Conservation (phyloP, 2,113 vertebrate genomes). For the Callipepla californica region DNA sequence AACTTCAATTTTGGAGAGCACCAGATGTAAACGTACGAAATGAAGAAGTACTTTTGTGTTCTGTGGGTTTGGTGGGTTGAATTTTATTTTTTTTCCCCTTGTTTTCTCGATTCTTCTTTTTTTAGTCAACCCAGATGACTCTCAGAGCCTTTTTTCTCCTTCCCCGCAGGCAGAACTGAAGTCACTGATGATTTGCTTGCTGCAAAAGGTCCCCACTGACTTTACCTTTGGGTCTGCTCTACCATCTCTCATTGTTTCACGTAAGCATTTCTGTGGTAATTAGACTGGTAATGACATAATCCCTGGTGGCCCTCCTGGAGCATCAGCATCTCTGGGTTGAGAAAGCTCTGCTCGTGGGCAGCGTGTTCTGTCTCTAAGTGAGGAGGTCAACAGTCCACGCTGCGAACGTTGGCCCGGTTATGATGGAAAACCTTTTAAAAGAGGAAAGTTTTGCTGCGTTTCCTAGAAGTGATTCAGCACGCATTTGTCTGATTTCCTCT, state of each 20-base stretch:
- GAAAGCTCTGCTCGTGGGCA: slow-evolving; percentile 42
- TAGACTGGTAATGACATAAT: slow-evolving; percentile 37
- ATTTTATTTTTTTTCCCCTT: neutral
- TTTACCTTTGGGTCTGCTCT: slow-evolving; percentile 57
- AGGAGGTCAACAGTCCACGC: neutral
- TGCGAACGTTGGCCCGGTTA: neutral
- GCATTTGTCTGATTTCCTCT: slow-evolving; percentile 13
- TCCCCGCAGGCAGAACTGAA: slow-evolving; percentile 26
- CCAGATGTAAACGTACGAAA: slow-evolving; percentile 20
- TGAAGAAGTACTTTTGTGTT: neutral
- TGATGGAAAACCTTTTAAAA: neutral
- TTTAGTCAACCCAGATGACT: slow-evolving; percentile 43
- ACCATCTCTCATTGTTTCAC: slow-evolving; percentile 16
- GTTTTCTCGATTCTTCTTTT: neutral
- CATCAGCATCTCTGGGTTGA: neutral
- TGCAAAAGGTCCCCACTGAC: slow-evolving; percentile 39
- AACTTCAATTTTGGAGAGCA: neutral
- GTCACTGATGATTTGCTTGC: slow-evolving; percentile 34
- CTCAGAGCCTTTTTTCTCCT: slow-evolving; percentile 33
- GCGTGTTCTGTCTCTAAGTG: neutral
- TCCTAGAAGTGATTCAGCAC: slow-evolving; percentile 11
- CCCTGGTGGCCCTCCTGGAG: slow-evolving; percentile 27
- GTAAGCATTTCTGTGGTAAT: slow-evolving; percentile 48
- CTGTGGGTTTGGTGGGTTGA: neutral
- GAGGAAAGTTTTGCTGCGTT: slow-evolving; percentile 16